These are phyloP conservation scores for Paragorgia papillata DNA, from an alignment of 92 coral and sea anemone species.

Conservation along the genomic window DNA sequence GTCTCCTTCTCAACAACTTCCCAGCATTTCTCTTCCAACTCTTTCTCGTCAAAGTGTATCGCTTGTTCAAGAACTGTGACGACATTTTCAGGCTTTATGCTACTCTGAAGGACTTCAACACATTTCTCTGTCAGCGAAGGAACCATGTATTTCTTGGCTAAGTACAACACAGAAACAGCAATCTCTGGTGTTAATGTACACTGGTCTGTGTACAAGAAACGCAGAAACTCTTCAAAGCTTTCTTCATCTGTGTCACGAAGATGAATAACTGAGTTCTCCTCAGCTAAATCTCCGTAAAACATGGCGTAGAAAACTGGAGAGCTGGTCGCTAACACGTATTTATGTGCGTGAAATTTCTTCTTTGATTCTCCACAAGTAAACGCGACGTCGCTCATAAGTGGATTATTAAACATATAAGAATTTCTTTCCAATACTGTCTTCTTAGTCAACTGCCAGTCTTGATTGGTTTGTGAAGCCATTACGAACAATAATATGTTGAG, in stretches of 20 bases:
- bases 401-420: conserved; percentile 35
- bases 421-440: conserved; percentile 52
- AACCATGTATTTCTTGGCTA: conserved; percentile 73
- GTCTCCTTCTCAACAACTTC: conserved; percentile 60
- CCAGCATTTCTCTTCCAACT: conserved; percentile 70
- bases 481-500: too few relatives aligned
- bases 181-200: conserved; percentile 60
- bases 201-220: conserved; percentile 65
- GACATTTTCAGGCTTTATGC: conserved; percentile 68
- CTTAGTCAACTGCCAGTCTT: conserved; percentile 54
- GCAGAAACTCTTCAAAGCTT: conserved; percentile 68
- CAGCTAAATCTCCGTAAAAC: conserved; percentile 74
- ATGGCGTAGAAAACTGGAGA: conserved; percentile 72
- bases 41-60: conserved; percentile 59
- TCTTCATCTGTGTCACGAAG: conserved; percentile 67
- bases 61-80: conserved; percentile 65
- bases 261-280: conserved; percentile 50
- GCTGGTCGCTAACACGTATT: conserved; percentile 68
- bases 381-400: conserved; percentile 26
- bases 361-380: conserved; percentile 16
- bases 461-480: conserved; percentile 67
- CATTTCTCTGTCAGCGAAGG: conserved; percentile 68
- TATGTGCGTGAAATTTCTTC: conserved; percentile 58
- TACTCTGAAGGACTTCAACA: conserved; percentile 58
- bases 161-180: conserved; percentile 65